Evolutionary conservation across 2,797 vertebrate genomes (phyloP).

Genomic region (Lophotriccus pileatus): DNA sequence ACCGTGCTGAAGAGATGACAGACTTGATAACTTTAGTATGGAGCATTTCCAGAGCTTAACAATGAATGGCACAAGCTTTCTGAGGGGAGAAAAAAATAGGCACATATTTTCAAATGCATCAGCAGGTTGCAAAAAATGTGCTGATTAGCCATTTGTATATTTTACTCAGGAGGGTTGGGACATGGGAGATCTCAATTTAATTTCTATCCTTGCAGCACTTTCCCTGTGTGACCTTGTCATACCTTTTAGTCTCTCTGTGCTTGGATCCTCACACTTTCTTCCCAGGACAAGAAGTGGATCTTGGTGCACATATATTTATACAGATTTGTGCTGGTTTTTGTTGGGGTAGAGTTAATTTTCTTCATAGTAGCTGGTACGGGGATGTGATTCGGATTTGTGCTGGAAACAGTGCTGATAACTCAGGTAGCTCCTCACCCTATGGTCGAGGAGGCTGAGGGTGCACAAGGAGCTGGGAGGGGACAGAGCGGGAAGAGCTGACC

Average conservation of each 20-base stretch:
- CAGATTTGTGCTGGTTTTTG: neutral
- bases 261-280: neutral
- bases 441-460: neutral
- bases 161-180: neutral
- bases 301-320: neutral
- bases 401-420: neutral
- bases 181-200: neutral
- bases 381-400: neutral
- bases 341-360: neutral
- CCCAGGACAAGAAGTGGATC: neutral
- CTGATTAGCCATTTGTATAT: constrained; percentile 56
- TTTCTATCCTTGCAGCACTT: neutral
- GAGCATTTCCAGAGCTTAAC: constrained; percentile 51
- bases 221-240: neutral
- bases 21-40: constrained; percentile 40
- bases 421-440: neutral
- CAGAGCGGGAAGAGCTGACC: neutral
- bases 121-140: constrained; percentile 40
- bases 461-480: neutral
- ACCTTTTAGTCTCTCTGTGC: neutral
- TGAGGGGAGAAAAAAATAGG: constrained; percentile 45
- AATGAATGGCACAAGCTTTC: constrained; percentile 53
- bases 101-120: constrained; percentile 54
- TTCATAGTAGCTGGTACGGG: neutral
- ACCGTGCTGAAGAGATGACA: constrained; percentile 41